Percentiles rank a stretch among this genome's conserved stretches.
Conservation (phyloP, 2,113 vertebrate species). For the Mobula birostris region DNA sequence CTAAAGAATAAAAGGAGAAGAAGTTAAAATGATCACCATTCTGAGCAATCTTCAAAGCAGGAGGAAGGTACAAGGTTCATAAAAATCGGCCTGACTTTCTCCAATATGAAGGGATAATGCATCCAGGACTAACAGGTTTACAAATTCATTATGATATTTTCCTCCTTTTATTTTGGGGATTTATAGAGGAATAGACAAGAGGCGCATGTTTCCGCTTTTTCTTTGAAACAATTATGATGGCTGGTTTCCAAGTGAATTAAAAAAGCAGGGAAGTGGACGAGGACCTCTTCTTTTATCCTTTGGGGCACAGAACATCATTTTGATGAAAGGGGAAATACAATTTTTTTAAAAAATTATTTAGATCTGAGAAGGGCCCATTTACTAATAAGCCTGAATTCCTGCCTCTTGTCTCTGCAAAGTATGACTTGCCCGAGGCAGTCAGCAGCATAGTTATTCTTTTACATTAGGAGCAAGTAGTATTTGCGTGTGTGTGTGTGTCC, state of each 20-base stretch:
- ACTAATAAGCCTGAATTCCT: too few relatives aligned
- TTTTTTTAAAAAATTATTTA: too few relatives aligned
- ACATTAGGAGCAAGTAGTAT: too few relatives aligned
- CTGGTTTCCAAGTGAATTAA: not conserved
- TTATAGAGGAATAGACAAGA: not conserved
- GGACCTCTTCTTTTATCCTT: not conserved
- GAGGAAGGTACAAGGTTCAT: not conserved
- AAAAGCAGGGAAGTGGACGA: not conserved
- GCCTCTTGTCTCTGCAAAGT: too few relatives aligned
- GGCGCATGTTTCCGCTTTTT: not conserved
- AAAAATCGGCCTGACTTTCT: not conserved
- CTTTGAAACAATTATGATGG: not conserved
- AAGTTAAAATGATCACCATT: conserved; percentile 38
- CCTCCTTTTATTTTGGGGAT: not conserved
- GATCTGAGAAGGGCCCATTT: too few relatives aligned
- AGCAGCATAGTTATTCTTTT: too few relatives aligned
- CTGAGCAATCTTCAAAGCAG: not conserved
- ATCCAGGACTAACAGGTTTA: not conserved
- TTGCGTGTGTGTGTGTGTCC: too few relatives aligned
- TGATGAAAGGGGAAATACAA: too few relatives aligned
- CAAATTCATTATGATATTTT: not conserved
- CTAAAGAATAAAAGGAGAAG: conserved; percentile 56
- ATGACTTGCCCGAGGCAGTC: too few relatives aligned
- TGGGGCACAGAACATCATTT: too few relatives aligned
- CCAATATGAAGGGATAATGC: not conserved